Evolutionary conservation across 2,113 vertebrate genomes (phyloP).

Genomic region (Planiliza haematocheilus): DNA sequence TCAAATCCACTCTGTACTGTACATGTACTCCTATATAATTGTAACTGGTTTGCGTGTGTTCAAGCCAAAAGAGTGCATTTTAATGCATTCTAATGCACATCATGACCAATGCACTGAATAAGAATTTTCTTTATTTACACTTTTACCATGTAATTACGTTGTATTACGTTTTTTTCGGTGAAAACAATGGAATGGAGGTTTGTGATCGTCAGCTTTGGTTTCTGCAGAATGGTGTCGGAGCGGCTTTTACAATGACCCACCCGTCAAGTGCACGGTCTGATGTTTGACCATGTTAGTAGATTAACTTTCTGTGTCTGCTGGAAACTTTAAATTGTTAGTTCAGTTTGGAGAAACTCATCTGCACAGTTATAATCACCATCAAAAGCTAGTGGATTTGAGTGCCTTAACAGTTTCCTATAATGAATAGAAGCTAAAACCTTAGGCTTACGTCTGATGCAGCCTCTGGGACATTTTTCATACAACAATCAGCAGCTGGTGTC

Average conservation of each 20-base stretch:
- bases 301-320: constrained; percentile 16
- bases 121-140: no score
- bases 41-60: background rate
- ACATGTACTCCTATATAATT: background rate
- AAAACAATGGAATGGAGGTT: no score
- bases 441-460: constrained; percentile 26
- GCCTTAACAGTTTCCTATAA: constrained; percentile 33
- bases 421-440: constrained; percentile 42
- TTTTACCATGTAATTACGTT: no score
- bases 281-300: constrained; percentile 5
- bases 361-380: constrained; percentile 4
- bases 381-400: constrained; percentile 32
- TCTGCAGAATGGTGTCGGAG: no score
- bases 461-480: constrained; percentile 43
- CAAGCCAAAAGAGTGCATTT: background rate
- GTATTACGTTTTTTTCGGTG: no score
- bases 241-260: no score
- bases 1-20: no score
- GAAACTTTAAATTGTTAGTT: constrained; percentile 3
- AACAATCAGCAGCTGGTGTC: constrained; percentile 39
- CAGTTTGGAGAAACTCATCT: constrained; percentile 14
- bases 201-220: no score
- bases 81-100: no score
- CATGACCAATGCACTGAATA: no score
- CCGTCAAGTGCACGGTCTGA: constrained; percentile 4